Percentiles rank a stretch among this genome's conserved stretches.
phyloP scores from a whole-genome alignment of 2,888 invertebrate species.

The Dasypolia templi region DNA sequence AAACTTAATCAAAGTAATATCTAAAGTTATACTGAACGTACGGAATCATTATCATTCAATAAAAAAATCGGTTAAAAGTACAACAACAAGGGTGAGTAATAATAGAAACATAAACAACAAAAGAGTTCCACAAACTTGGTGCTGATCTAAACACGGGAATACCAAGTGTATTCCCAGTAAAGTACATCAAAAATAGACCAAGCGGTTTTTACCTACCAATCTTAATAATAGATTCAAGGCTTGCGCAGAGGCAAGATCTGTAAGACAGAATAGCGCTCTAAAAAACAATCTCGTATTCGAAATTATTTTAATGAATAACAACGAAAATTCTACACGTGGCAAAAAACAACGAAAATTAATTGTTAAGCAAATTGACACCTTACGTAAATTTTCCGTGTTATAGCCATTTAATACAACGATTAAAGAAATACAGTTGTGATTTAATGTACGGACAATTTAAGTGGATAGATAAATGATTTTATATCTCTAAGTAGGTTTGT shows the following conservation, averaged over 20 bases:
- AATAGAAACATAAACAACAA: constrained; percentile 17
- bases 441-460: not conserved
- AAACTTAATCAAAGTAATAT: constrained; percentile 33
- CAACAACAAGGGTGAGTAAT: constrained; percentile 22
- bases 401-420: not conserved
- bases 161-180: constrained; percentile 23
- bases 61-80: constrained; percentile 33
- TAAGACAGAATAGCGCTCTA: no score
- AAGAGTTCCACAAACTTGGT: constrained; percentile 24
- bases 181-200: constrained; percentile 1
- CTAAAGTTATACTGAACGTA: constrained; percentile 2
- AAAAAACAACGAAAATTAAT: no score
- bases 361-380: no score
- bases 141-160: constrained; percentile 6
- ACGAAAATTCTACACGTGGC: no score
- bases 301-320: no score
- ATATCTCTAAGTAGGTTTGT: no score
- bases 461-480: not conserved
- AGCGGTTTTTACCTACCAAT: constrained; percentile 16
- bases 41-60: constrained; percentile 19
- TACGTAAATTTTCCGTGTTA: not conserved
- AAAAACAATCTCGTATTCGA: not conserved
- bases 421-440: not conserved
- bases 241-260: not conserved
- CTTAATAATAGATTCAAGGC: not conserved